These are phyloP conservation scores for Rapana venosa DNA, from an alignment of 2,888 invertebrate genomes.

Conservation along the genomic window DNA sequence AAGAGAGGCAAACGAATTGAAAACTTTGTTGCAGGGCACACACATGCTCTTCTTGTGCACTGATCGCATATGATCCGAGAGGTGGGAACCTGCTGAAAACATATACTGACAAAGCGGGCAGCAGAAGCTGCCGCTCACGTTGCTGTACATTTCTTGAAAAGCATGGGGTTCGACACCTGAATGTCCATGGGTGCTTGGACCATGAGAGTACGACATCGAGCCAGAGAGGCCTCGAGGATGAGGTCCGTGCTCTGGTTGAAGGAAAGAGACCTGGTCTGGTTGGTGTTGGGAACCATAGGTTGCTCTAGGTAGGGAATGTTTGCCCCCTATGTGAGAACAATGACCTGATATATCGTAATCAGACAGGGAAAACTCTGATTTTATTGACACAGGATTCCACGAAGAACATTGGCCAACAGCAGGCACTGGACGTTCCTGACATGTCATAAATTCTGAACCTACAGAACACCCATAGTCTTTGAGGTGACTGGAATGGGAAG, in stretches of 20 bases:
- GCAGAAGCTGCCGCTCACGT: not conserved
- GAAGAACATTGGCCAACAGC: not conserved
- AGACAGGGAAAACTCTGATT: not conserved
- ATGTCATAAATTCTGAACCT: not conserved
- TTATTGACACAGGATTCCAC: not conserved
- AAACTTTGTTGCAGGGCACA: constrained; percentile 22
- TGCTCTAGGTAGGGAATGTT: not conserved
- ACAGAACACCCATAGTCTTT: not conserved
- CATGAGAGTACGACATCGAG: not conserved
- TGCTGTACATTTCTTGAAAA: not conserved
- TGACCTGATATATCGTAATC: not conserved
- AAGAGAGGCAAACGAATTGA: constrained; percentile 7
- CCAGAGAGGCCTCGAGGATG: not conserved
- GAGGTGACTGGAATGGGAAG: not conserved
- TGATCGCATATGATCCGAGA: constrained; percentile 6
- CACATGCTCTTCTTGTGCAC: constrained; percentile 35
- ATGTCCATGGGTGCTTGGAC: not conserved
- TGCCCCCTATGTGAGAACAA: not conserved
- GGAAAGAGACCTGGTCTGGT: not conserved
- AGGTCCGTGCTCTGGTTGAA: not conserved
- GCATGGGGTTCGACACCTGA: not conserved
- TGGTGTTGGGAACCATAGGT: not conserved
- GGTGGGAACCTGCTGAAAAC: not conserved
- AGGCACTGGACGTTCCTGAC: not conserved
- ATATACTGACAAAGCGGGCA: constrained; percentile 2